Base-by-base conservation (phyloP, 2,888 invertebrate genomes). In the Drosophila tripunctata region DNA sequence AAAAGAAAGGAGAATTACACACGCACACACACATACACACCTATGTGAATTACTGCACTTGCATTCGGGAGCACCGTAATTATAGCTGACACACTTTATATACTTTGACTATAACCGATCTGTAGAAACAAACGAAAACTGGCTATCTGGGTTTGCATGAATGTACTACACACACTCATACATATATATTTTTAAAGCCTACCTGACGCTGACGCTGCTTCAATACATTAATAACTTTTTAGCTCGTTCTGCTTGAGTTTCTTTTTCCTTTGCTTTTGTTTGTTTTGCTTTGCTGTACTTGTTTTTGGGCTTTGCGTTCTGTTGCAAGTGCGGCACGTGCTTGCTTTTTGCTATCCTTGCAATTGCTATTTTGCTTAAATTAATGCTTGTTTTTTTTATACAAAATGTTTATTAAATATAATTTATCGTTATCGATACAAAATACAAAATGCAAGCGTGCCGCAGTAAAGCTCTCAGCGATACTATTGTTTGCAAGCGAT, bases 201-300 rank as follows among this genome's bases (percentile, higher is more conserved):
- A 79, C 78, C 79, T 85, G 82, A 54, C 63, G 51, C 19, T 44
- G 30, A 30, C 44, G 38, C 50, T 63, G 22, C 48, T 55, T 15
- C 55, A 69, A 60, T 47, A 48, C 78, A 78, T 74, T 50, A 62
- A 64, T 66, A 47, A 63, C 54, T 69, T 27, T 27, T 62, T 60
- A 24, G 57, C 21, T 66, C 27, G 51, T 10, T 27, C 27, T 27
- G 27, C 8, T 35, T 44, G 38, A 6, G 17, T 6, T 44, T 15
- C 24, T n/a, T 27, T 7, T 41, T 8, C 10, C 30, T 14, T 12
- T 22, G 21, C 2, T 51, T 12, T 10, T 2, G 33, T 43, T 44
- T 30, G 30, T 52, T 33, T 45, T 65, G 15, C 1, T 60, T 57
- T 3, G 22, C 15, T n/a, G 15, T 1, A 12, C n/a, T 21, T 31